Conservation (phyloP, 2,113 vertebrate species). For the Syngnathus scovelli region DNA sequence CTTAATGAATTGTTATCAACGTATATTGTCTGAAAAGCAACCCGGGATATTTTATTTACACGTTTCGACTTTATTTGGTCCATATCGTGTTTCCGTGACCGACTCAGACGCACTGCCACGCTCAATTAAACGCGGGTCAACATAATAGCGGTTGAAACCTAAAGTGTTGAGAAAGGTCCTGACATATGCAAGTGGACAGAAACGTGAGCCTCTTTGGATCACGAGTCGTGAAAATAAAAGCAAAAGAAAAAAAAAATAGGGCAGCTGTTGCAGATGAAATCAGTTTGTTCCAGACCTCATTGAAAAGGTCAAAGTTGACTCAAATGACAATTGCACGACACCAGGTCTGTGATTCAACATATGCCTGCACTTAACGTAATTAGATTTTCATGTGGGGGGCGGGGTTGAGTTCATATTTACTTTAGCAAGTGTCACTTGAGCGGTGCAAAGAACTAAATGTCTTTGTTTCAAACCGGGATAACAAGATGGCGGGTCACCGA, state of each 20-base stretch:
- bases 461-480: conserved; percentile 40
- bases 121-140: conserved; percentile 60
- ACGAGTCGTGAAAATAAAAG: conserved; percentile 48
- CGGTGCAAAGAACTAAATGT: conserved; percentile 53
- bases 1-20: too few species aligned
- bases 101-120: conserved; percentile 41
- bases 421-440: conserved; percentile 54
- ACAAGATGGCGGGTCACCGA: conserved; percentile 40
- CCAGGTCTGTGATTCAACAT: conserved; percentile 59
- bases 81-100: conserved; percentile 19
- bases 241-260: conserved; percentile 2
- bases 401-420: conserved; percentile 66
- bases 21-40: too few species aligned
- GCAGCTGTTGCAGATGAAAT: conserved; percentile 65
- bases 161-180: conserved; percentile 47
- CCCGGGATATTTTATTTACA: too few species aligned
- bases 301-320: conserved; percentile 57
- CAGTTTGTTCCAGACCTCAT: conserved; percentile 62
- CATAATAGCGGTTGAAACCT: conserved; percentile 49
- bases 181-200: conserved; percentile 51
- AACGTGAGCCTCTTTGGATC: conserved; percentile 58
- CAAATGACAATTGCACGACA: conserved; percentile 53
- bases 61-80: too few species aligned
- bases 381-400: conserved; percentile 54
- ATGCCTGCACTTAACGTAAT: conserved; percentile 73